Percentiles rank a stretch among this genome's conserved stretches.
phyloP scores from a whole-genome alignment of 1,140 invertebrate genomes.

The Schlechtendalia chinensis region DNA sequence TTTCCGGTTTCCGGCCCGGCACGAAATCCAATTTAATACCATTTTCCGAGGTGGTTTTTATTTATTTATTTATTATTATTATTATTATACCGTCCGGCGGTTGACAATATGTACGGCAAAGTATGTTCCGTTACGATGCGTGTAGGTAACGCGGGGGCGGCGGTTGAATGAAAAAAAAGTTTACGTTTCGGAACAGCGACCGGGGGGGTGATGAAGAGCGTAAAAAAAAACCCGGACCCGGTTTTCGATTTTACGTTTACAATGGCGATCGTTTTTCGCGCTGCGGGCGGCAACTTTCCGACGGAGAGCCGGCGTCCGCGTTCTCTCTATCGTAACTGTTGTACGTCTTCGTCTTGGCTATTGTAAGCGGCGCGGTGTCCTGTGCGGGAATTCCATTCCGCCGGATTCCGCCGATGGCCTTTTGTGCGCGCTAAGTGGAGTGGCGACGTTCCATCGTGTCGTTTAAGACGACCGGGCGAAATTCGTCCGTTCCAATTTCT shows the following conservation, averaged over 20 bases:
- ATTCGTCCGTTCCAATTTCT: slow-evolving; percentile 6
- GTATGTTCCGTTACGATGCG: background rate
- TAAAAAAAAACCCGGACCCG: background rate
- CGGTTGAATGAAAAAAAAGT: slow-evolving; percentile 33
- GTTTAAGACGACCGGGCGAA: slow-evolving; percentile 25
- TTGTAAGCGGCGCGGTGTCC: background rate
- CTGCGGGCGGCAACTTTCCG: background rate
- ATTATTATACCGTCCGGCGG: background rate
- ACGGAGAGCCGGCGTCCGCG: background rate
- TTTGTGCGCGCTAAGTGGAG: slow-evolving; percentile 44
- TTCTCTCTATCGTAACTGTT: background rate
- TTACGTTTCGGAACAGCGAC: background rate
- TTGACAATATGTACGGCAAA: background rate
- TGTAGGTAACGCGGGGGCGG: too few relatives aligned
- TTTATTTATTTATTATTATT: background rate
- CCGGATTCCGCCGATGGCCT: slow-evolving; percentile 15
- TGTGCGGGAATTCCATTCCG: background rate
- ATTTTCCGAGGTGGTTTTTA: background rate
- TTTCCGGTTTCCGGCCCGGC: too few relatives aligned
- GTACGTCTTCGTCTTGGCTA: too few relatives aligned
- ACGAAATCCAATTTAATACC: slow-evolving; percentile 26
- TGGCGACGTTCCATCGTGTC: slow-evolving; percentile 2
- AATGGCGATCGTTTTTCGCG: slow-evolving; percentile 47
- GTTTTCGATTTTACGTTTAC: slow-evolving; percentile 46
- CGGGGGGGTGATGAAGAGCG: background rate